Conservation (phyloP, 1,140 invertebrate genomes). For the Episyrphus balteatus region DNA sequence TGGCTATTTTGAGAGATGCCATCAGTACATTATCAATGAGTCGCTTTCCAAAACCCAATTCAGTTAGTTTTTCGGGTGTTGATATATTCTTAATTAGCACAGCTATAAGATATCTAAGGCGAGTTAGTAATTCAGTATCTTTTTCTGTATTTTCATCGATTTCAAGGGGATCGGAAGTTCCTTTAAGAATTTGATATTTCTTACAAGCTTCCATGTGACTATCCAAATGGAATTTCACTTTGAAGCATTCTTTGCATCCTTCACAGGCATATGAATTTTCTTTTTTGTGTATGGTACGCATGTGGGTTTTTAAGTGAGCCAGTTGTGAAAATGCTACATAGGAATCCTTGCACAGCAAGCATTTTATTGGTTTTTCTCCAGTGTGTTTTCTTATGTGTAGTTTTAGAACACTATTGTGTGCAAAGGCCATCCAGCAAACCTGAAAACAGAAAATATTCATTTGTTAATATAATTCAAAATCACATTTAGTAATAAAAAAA, state of each 20-base stretch:
- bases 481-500: neutral
- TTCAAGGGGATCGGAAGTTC: neutral
- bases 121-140: slow-evolving; percentile 41
- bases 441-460: slow-evolving; percentile 10
- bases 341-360: slow-evolving; percentile 52
- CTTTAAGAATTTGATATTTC: slow-evolving; percentile 17
- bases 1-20: slow-evolving; percentile 62
- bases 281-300: slow-evolving; percentile 68
- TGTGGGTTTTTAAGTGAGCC: slow-evolving; percentile 71
- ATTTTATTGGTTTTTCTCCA: slow-evolving; percentile 71
- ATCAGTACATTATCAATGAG: slow-evolving; percentile 72
- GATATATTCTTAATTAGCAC: slow-evolving; percentile 72
- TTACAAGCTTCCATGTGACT: slow-evolving; percentile 27
- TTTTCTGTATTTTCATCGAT: slow-evolving; percentile 1
- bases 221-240: slow-evolving; percentile 58
- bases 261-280: slow-evolving; percentile 59
- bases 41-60: slow-evolving; percentile 67
- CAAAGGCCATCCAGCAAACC: slow-evolving; percentile 69
- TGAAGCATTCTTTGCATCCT: slow-evolving; percentile 59
- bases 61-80: slow-evolving; percentile 58
- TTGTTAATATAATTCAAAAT: neutral
- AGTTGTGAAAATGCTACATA: slow-evolving; percentile 64
- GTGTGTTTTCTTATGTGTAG: slow-evolving; percentile 65
- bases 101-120: slow-evolving; percentile 64
- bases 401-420: slow-evolving; percentile 73